A percentile compares a stretch with the other conserved stretches of the same genome.
Conservation (phyloP, 2,797 vertebrate species). For the Sebastes baramenuke region DNA sequence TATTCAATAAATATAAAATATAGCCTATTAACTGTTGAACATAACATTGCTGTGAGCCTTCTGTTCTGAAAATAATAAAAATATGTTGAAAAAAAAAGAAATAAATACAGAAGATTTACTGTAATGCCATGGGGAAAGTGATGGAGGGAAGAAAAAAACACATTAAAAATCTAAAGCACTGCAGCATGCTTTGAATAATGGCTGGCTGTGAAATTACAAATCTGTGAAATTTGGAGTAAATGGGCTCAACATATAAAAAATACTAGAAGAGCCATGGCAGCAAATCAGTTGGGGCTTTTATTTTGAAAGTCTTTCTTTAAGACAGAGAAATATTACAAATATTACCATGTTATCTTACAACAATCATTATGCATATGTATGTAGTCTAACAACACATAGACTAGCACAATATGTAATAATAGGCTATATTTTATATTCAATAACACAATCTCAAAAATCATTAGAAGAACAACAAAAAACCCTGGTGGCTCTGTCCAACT, state of each 20-base stretch:
- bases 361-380: not conserved
- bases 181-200: not conserved
- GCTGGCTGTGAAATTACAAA: not conserved
- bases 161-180: not conserved
- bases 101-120: not conserved
- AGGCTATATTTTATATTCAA: not conserved
- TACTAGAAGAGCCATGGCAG: too few species aligned
- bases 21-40: too few species aligned
- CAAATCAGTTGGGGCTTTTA: too few species aligned
- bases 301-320: not conserved
- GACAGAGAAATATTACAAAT: not conserved
- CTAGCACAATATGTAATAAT: too few species aligned
- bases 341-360: not conserved
- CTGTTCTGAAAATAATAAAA: not conserved
- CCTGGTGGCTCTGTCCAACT: not conserved
- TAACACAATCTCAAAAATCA: not conserved
- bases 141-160: not conserved
- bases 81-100: too few species aligned
- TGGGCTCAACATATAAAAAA: not conserved
- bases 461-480: not conserved
- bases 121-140: not conserved
- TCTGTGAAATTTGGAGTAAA: not conserved
- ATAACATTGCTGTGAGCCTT: too few species aligned
- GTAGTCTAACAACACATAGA: not conserved
- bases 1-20: not conserved